These are phyloP conservation scores for Mesocricetus auratus DNA, from an alignment of 2,113 vertebrate genomes.

Conservation along the genomic window DNA sequence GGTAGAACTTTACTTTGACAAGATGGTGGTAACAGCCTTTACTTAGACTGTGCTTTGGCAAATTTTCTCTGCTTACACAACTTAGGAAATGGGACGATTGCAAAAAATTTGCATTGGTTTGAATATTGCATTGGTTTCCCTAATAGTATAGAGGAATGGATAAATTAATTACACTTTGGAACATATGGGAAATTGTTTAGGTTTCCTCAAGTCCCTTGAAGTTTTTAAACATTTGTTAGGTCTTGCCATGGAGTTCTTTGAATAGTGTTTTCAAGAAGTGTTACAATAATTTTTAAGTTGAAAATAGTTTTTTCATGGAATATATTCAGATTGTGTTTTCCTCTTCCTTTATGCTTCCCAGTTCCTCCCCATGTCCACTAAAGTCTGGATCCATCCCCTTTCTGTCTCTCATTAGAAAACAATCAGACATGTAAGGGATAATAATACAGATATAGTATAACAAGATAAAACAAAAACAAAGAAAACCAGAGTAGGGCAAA, in stretches of 20 bases:
- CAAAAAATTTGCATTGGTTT: background rate
- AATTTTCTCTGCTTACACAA: background rate
- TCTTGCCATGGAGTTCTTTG: background rate
- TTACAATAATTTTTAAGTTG: background rate
- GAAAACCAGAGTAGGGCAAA: background rate
- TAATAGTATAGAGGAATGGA: background rate
- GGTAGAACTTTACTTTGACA: background rate
- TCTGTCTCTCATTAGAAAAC: background rate
- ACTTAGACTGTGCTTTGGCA: background rate
- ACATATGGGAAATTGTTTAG: background rate
- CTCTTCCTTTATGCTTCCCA: background rate
- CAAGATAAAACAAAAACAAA: background rate
- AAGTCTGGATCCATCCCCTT: background rate
- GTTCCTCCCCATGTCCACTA: background rate
- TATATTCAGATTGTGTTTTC: background rate
- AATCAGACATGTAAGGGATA: background rate
- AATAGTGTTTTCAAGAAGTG: background rate
- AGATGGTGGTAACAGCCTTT: background rate
- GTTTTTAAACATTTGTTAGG: slow-evolving; percentile 31
- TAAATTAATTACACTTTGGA: background rate
- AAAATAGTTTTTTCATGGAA: background rate
- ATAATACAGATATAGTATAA: background rate
- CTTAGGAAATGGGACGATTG: background rate
- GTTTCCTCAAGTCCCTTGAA: background rate
- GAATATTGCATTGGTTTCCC: background rate